Evolutionary conservation across 2,113 vertebrate species (phyloP).

Genomic region (Helogale parvula): DNA sequence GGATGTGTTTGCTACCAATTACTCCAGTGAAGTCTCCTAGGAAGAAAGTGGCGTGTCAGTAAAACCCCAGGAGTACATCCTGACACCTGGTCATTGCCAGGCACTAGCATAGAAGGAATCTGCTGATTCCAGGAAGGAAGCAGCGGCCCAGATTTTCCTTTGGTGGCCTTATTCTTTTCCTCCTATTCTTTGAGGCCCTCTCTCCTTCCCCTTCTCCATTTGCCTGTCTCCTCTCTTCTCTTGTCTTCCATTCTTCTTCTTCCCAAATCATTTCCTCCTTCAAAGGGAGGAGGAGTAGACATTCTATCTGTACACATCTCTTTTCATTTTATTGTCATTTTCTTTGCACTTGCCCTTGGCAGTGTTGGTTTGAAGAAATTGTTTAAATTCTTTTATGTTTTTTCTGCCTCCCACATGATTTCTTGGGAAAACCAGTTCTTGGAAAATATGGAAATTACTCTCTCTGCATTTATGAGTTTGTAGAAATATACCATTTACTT

Average conservation of each 20-base stretch:
- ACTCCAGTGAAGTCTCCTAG: neutral
- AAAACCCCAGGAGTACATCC: neutral
- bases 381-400: neutral
- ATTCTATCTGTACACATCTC: neutral
- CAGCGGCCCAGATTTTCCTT: neutral
- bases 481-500: neutral
- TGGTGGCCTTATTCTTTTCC: neutral
- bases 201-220: neutral
- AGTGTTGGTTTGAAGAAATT: neutral
- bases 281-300: neutral
- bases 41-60: neutral
- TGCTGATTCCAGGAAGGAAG: neutral
- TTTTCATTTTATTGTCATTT: neutral
- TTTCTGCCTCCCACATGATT: neutral
- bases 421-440: neutral
- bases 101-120: rapidly evolving
- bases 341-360: neutral
- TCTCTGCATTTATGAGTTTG: neutral
- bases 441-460: neutral
- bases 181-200: neutral
- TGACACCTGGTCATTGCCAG: neutral
- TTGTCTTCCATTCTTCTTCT: neutral
- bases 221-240: neutral
- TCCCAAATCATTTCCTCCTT: neutral
- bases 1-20: neutral